Base-by-base conservation (phyloP, 2,888 invertebrate genomes). In the Isotomurus palustris region DNA sequence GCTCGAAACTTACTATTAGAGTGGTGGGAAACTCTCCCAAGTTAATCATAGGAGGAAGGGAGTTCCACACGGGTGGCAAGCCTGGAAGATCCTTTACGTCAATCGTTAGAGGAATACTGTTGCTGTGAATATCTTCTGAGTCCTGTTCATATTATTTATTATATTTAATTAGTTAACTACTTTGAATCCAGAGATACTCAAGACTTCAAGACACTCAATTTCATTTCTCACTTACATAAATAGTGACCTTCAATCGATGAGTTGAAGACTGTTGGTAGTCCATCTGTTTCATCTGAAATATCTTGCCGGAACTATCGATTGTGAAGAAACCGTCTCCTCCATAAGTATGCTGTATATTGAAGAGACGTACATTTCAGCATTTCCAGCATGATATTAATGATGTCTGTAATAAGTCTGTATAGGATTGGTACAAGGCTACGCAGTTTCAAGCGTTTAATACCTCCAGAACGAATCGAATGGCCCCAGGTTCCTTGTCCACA, bases 81-180 rank as follows among this genome's bases (percentile, higher is more conserved):
- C 58, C 52, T 5, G 61, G 58, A 10, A 52, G 24, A 22, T 62
- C 61, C 3, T 14, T n/a, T 6, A 50, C 50, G 6, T 49, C 24
- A 17, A 62, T 58, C 1, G 44, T 19, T 10, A 61, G 28, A 12
- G 41, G 38, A 17, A 47, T 35, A 3, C 17, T 24, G 14, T 25
- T 17, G 43, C 41, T 38, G 32, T 38, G 24, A 3, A 22, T 22
- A 14, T 36, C 27, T n/a, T 17, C 50, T 3, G 50, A 50, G 17
- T 50, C 50, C 50, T 50, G n/a, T 4, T 21, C 3, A 32, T 10
- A 32, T 8, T 32, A 32, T 8, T 32, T 10, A 8, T 14, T 10
- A 32, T 8, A 10, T 32, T 32, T 10, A 8, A 32, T 6, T 14
- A 40, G 12, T 14, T 14, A n/a, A n/a, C n/a, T n/a, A n/a, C n/a